Evolutionary conservation across 2,797 vertebrate genomes (phyloP), one percentile per base, ranked within the genome.

Genomic region (Apogon hyalosoma): DNA sequence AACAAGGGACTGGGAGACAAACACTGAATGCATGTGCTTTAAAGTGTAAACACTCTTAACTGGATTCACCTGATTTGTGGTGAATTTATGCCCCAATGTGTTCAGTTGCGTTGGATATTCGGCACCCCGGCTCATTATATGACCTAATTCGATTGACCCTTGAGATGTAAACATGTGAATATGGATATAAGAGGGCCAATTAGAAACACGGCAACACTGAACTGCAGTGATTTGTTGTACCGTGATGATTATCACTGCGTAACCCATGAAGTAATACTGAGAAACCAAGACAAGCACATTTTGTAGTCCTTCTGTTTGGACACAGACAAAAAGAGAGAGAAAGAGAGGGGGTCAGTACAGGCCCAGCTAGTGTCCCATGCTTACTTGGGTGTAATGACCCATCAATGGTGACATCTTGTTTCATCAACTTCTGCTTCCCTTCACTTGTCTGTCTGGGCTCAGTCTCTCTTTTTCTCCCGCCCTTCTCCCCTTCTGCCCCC

Each of bases 391-490:
- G 96, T 95, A 95, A 96, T 96, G 96, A 97, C 95, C 95, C 93
- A 93, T 94, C 93, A 94, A 92, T 94, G 93, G 94, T 94, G 94
- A 97, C 95, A 95, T 94, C 94, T 95, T 96, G 94, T 96, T 96
- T 94, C 94, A 96, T 96, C 95, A 95, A 95, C 95, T 96, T 97
- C 94, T 97, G 96, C 95, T 96, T 96, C 94, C 94, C 93, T 97
- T 95, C 95, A 95, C 95, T 94, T 95, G 95, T 94, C 95, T 93
- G 92, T 92, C 87, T 82, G 73, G 69, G 48, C 70, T 72, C n/a
- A 63, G 60, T 74, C 73, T 84, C 83, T 90, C 77, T 12, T 42
- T 80, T 78, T 87, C 85, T 66, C 31, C 41, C 70, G 69, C 70
- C 83, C 77, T 73, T 81, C 62, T 75, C 81, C 73, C 83, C 79